phyloP scores from a whole-genome alignment of 2,113 vertebrate genomes.

The Myotis lucifugus region DNA sequence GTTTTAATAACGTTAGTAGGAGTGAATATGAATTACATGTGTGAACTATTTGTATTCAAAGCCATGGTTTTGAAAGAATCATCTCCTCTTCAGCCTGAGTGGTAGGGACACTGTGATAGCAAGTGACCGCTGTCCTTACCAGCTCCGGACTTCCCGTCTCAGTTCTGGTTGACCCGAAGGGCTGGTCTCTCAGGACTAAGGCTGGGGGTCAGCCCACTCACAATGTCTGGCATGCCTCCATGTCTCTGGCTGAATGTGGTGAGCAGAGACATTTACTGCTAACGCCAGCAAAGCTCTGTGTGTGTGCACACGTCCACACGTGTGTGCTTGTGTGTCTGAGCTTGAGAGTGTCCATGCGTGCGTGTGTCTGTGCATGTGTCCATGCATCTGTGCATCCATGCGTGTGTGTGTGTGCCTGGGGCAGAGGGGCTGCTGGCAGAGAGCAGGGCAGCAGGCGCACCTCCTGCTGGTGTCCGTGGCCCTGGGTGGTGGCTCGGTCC shows the following conservation, averaged over 20 bases:
- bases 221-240: accelerated
- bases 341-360: background rate
- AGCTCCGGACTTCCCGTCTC: background rate
- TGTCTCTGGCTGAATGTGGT: background rate
- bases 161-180: background rate
- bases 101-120: background rate
- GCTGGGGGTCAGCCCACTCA: background rate
- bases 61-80: background rate
- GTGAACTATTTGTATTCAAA: slow-evolving; percentile 10
- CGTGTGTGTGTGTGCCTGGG: too few species aligned
- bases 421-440: too few species aligned
- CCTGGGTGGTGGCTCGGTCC: background rate
- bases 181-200: background rate
- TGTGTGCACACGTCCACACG: background rate
- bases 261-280: background rate
- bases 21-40: background rate
- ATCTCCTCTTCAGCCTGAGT: slow-evolving; percentile 4
- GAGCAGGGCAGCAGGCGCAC: too few species aligned
- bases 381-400: too few species aligned
- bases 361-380: background rate
- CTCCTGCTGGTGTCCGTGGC: background rate
- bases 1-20: background rate
- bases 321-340: too few species aligned
- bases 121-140: background rate
- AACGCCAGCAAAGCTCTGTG: background rate